These are phyloP conservation scores for Dolichomitus sp. DNA, from an alignment of 2,888 invertebrate species.

Conservation along the genomic window DNA sequence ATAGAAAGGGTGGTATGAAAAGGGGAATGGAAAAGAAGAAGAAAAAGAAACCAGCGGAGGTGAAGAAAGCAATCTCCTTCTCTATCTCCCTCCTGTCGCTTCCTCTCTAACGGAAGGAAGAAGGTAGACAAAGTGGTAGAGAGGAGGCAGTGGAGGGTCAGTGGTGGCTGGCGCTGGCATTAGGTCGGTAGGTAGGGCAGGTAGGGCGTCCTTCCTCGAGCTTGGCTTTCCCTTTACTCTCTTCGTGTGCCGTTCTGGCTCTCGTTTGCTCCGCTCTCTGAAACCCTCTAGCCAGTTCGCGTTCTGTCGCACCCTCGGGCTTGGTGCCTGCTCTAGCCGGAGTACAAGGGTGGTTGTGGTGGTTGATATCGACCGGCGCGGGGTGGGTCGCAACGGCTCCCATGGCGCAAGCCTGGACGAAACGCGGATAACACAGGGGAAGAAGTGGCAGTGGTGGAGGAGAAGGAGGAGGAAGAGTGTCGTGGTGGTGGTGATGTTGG, in stretches of 20 bases:
- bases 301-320: slow-evolving; percentile 15
- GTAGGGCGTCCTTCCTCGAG: slow-evolving; percentile 24
- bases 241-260: slow-evolving; percentile 5
- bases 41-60: slow-evolving; percentile 1
- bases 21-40: neutral
- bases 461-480: slow-evolving; percentile 42
- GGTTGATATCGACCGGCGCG: slow-evolving; percentile 83
- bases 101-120: slow-evolving; percentile 29
- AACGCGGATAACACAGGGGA: slow-evolving; percentile 65
- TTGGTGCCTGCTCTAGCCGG: slow-evolving; percentile 4
- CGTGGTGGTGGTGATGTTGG: slow-evolving; percentile 52
- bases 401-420: slow-evolving; percentile 84
- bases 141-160: neutral
- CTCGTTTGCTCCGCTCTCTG: neutral
- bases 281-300: neutral
- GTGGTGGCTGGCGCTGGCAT: slow-evolving; percentile 35
- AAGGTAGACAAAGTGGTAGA: slow-evolving; percentile 26
- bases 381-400: slow-evolving; percentile 82
- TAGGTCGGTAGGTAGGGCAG: slow-evolving; percentile 40
- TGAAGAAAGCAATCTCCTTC: slow-evolving; percentile 57
- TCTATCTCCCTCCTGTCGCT: slow-evolving; percentile 19
- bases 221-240: slow-evolving; percentile 8
- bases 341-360: slow-evolving; percentile 72
- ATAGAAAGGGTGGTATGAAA: neutral
- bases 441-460: slow-evolving; percentile 50